Base-by-base conservation (phyloP, 2,113 vertebrate species). In the Notothenia rossii region DNA sequence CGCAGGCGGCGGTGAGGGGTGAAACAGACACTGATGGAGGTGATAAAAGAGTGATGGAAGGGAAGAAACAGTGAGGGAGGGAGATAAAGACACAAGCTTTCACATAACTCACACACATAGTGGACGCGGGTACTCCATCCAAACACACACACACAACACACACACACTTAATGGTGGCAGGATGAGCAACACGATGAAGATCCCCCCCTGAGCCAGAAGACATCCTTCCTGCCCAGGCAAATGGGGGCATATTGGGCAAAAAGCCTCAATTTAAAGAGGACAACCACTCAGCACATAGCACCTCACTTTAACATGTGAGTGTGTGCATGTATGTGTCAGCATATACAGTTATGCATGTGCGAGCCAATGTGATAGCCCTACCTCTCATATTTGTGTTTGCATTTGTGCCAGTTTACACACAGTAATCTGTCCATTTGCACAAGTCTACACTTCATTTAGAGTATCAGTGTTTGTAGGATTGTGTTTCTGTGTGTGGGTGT, bases 11-110 rank as follows among this genome's bases (percentile, higher is more conserved):
- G 74, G 62, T 12, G 82, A 72, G 17, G 43, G 72, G 64, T 54
- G 81, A 36, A 70, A 75, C 72, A 87, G 86, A 87, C 75, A 56
- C 77, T 88, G 86, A 91, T 81, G 80, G 83, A 89, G 81, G 60
- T 81, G 86, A 71, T 80, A 72, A 81, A 89, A 75, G 82, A 91
- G 75, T 82, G 79, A 86, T 90, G 77, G 81, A 82, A 78, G 77
- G 53, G 75, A 79, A 72, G 62, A 79, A 78, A 71, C 74, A 71
- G 67, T 9, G 56, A 81, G 72, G 68, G 55, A 80, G 75, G 63
- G 74, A 72, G 79, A 89, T 81, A 86, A 88, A 89, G 86, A 89
- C 66, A 65, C 53, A 63, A 83, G 79, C 72, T 60, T 86, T 85
- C 81, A 87, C 88, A 89, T 89, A 74, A 86, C 72, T 88, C 86